phyloP scores from a whole-genome alignment of 2,797 vertebrate genomes.

The Liasis olivaceus region DNA sequence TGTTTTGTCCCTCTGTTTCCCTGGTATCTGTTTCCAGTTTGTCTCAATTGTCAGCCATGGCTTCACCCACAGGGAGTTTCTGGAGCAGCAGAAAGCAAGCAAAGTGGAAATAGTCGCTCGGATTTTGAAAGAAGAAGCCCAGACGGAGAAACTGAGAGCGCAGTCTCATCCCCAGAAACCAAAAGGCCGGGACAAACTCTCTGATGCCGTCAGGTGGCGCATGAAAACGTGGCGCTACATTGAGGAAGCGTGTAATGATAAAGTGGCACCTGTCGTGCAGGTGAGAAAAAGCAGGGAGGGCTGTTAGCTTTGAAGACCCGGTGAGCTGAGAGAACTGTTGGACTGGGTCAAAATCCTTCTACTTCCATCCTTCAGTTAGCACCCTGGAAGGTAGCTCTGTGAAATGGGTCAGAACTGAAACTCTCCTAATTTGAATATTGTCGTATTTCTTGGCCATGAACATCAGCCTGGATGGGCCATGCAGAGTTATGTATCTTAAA shows the following conservation, averaged over 20 bases:
- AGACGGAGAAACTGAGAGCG: slow-evolving; percentile 62
- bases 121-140: slow-evolving; percentile 78
- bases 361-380: not conserved
- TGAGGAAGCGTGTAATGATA: slow-evolving; percentile 49
- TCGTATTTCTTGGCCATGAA: not conserved
- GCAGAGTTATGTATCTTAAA: not conserved
- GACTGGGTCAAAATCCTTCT: not conserved
- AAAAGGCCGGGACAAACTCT: slow-evolving; percentile 11
- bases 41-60: slow-evolving; percentile 12
- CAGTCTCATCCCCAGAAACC: not conserved
- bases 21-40: not conserved
- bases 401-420: not conserved
- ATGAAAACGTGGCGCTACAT: slow-evolving; percentile 67
- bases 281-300: slow-evolving; percentile 26
- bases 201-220: slow-evolving; percentile 39
- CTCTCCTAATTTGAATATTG: not conserved
- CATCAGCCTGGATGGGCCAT: not conserved
- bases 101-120: slow-evolving; percentile 79
- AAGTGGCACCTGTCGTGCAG: not conserved
- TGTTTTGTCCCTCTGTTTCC: not conserved
- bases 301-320: too few species aligned
- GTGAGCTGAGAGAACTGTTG: not conserved
- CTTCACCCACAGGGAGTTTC: slow-evolving; percentile 77
- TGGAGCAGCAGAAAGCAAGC: slow-evolving; percentile 78
- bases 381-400: not conserved